phyloP scores from a whole-genome alignment of 1,140 invertebrate genomes.

The Sminthurinus signatus region DNA sequence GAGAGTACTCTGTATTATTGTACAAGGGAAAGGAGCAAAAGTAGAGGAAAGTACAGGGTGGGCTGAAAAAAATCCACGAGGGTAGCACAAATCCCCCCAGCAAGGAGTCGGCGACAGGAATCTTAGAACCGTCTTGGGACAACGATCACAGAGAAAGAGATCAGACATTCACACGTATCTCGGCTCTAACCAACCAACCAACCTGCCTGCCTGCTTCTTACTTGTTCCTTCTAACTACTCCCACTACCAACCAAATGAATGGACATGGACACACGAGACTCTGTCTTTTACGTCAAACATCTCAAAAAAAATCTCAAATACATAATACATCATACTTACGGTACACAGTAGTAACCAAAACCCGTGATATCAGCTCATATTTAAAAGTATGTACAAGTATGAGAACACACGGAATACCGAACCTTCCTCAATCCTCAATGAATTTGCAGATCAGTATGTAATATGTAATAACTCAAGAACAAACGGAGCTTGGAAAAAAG shows the following conservation, averaged over 20 bases:
- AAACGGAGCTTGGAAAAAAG: too few species aligned
- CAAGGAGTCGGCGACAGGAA: slow-evolving; percentile 32
- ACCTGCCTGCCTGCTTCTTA: too few species aligned
- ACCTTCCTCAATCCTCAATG: background rate
- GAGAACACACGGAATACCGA: too few species aligned
- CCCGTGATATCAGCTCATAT: too few species aligned
- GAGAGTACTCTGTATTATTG: slow-evolving; percentile 14
- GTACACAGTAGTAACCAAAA: too few species aligned
- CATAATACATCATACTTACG: too few species aligned
- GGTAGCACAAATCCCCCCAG: slow-evolving; percentile 16
- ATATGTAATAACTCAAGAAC: too few species aligned
- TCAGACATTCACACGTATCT: slow-evolving; percentile 28
- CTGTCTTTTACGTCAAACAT: background rate
- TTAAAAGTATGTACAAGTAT: too few species aligned
- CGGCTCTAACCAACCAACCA: background rate
- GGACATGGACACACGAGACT: slow-evolving; percentile 3
- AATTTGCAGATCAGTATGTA: slow-evolving; percentile 1
- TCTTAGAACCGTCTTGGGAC: slow-evolving; percentile 14
- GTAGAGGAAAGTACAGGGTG: slow-evolving; percentile 5
- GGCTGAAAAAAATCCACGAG: slow-evolving; percentile 14
- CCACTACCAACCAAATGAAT: too few species aligned
- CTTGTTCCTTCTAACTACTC: too few species aligned
- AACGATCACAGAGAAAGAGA: background rate
- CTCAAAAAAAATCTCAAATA: too few species aligned
- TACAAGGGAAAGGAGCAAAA: background rate